Evolutionary conservation across 1,140 invertebrate genomes (phyloP).

Genomic region (Mactra quadrangularis): DNA sequence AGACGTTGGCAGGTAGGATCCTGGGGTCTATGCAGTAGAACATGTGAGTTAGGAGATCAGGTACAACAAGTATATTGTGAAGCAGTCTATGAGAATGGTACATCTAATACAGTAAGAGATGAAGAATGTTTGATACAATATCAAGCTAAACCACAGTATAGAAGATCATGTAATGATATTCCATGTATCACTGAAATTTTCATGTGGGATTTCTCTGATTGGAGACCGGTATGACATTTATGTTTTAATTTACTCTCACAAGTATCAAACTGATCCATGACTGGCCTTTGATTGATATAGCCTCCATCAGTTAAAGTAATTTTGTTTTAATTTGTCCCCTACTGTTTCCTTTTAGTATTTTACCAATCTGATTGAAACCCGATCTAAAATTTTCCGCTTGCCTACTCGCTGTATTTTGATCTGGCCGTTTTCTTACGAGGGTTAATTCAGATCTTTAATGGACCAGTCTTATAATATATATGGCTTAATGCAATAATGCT

Average conservation of each 20-base stretch:
- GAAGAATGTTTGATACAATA: conserved; percentile 37
- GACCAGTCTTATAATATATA: no score
- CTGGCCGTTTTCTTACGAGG: no score
- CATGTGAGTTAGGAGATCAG: conserved; percentile 53
- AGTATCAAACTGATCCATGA: no score
- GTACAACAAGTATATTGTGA: conserved; percentile 54
- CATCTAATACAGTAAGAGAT: conserved; percentile 8
- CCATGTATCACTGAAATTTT: background rate
- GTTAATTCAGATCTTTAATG: no score
- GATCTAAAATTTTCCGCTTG: no score
- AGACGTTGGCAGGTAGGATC: conserved; percentile 46
- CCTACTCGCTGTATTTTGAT: no score
- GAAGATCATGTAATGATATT: conserved; percentile 55
- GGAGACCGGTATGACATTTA: conserved; percentile 23
- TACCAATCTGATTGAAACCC: no score
- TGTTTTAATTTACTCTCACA: background rate
- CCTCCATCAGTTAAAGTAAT: no score
- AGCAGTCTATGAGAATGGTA: conserved; percentile 6
- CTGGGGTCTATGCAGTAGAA: conserved; percentile 37
- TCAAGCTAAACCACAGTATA: conserved; percentile 39
- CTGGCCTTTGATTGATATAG: no score
- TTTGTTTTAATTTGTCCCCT: no score
- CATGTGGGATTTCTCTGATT: conserved; percentile 18
- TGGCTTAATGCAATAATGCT: no score
- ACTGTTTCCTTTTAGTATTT: no score